Evolutionary conservation across 2,797 vertebrate species (phyloP).

Genomic region (Hippopotamyrus pictus): DNA sequence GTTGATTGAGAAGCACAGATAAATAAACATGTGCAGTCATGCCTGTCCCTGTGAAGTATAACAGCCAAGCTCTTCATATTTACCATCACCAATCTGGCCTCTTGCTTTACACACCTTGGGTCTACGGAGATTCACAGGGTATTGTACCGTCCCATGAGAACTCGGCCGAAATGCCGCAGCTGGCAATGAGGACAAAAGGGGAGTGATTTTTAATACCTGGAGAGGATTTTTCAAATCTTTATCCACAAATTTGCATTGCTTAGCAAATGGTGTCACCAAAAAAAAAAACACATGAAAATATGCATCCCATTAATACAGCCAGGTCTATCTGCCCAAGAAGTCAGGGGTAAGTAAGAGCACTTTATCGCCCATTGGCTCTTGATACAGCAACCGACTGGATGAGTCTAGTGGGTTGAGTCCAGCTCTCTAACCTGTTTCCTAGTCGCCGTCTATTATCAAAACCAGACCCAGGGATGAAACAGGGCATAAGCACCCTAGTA

Average conservation of each 20-base stretch:
- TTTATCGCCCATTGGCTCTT: not conserved
- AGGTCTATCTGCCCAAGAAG: not conserved
- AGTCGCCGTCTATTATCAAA: not conserved
- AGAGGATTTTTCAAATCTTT: not conserved
- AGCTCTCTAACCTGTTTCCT: not conserved
- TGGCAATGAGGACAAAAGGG: not conserved
- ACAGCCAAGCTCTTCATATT: not conserved
- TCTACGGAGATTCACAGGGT: not conserved
- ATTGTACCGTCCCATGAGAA: not conserved
- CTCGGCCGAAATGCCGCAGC: not conserved
- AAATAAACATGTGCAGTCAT: not conserved
- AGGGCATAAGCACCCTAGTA: not conserved
- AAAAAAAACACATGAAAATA: not conserved
- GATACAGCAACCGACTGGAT: not conserved
- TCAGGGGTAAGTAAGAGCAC: not conserved
- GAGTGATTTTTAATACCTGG: not conserved
- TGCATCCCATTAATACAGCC: not conserved
- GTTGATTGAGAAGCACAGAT: not conserved
- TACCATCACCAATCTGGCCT: not conserved
- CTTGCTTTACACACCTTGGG: not conserved
- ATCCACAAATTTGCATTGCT: not conserved
- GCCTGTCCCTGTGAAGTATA: not conserved
- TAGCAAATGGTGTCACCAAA: not conserved
- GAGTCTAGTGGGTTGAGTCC: not conserved
- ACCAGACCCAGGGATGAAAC: not conserved